phyloP scores from a whole-genome alignment of 2,888 invertebrate species.

The Lasioglossum calceatum region DNA sequence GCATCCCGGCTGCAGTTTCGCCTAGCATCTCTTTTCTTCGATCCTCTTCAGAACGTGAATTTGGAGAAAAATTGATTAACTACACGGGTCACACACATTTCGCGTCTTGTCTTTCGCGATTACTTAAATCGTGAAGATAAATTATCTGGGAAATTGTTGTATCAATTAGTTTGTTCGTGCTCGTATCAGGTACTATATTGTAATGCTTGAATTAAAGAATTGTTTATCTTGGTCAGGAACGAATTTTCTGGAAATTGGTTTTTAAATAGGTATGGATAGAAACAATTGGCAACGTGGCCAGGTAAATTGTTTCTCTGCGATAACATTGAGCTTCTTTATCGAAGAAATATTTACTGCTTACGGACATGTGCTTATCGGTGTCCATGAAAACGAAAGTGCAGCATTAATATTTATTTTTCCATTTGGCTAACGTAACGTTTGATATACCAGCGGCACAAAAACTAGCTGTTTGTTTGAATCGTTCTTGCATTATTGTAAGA shows the following conservation, averaged over 20 bases:
- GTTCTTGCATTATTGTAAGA: background rate
- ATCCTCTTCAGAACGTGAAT: background rate
- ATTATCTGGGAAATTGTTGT: background rate
- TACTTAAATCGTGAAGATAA: background rate
- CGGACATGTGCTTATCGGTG: background rate
- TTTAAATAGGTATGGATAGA: background rate
- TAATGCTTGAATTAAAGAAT: too few species aligned
- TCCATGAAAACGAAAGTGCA: background rate
- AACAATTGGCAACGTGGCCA: background rate
- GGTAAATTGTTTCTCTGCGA: background rate
- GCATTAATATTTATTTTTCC: background rate
- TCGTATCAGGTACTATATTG: background rate
- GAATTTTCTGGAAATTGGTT: background rate
- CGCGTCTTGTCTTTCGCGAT: background rate
- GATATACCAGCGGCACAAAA: background rate
- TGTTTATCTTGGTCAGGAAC: too few species aligned
- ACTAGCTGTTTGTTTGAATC: too few species aligned
- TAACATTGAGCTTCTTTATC: background rate
- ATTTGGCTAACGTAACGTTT: background rate
- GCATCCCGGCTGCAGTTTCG: background rate
- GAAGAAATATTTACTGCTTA: background rate
- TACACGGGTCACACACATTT: background rate
- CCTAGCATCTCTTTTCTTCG: background rate
- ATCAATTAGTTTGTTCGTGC: background rate
- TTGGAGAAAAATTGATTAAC: background rate